Conservation (phyloP, 2,888 invertebrate species). For the Priapulus caudatus region DNA sequence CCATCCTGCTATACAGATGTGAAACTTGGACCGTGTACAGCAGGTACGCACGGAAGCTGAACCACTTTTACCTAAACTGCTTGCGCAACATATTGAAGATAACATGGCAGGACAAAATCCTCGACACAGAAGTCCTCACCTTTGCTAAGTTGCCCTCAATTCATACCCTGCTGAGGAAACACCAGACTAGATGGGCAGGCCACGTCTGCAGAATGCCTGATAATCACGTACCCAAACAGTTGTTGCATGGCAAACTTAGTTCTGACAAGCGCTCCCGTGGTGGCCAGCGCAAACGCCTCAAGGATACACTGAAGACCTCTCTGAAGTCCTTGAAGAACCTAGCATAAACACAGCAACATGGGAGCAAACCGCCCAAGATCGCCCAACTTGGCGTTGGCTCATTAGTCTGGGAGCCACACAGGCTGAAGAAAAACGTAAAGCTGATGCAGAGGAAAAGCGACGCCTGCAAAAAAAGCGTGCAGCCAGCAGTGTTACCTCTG, state of each 20-base stretch:
- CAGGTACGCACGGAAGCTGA: neutral
- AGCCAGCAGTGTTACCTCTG: too few relatives aligned
- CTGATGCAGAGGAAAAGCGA: too few relatives aligned
- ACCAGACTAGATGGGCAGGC: neutral
- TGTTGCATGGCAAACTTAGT: neutral
- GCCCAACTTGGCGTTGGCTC: too few relatives aligned
- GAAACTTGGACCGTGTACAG: neutral
- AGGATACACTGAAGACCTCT: neutral
- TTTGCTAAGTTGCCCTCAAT: neutral
- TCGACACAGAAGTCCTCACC: neutral
- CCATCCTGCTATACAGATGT: neutral
- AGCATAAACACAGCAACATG: too few relatives aligned
- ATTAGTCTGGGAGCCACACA: too few relatives aligned
- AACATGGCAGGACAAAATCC: neutral
- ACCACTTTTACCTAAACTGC: conserved; percentile 1
- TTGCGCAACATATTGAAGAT: neutral
- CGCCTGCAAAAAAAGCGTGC: too few relatives aligned
- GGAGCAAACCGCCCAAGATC: too few relatives aligned
- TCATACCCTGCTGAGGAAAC: neutral
- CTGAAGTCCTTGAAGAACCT: too few relatives aligned
- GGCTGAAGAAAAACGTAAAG: too few relatives aligned
- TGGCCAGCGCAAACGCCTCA: neutral
- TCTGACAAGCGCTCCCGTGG: neutral
- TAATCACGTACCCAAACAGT: neutral
- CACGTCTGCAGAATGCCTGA: neutral